phyloP scores from a whole-genome alignment of 2,797 vertebrate genomes.

The Phalanger gymnotis region DNA sequence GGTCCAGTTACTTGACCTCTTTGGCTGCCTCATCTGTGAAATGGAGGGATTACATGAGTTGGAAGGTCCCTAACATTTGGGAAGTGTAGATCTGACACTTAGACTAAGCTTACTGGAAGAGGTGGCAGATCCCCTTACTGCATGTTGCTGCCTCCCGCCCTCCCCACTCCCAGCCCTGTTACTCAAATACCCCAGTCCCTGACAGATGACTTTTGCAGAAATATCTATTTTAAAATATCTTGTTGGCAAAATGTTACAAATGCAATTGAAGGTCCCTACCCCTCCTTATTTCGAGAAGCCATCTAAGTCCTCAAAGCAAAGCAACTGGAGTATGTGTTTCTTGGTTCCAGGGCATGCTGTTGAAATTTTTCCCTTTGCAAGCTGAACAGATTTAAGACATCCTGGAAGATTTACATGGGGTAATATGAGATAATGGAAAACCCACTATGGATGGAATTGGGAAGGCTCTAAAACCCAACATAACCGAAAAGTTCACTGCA shows the following conservation, averaged over 20 bases:
- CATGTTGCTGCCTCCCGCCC: neutral
- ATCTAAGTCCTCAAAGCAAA: conserved; percentile 43
- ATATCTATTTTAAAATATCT: conserved; percentile 46
- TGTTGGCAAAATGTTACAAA: conserved; percentile 64
- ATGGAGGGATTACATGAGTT: neutral
- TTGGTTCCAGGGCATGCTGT: conserved; percentile 28
- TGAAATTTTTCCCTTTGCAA: conserved; percentile 3
- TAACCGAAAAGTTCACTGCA: neutral
- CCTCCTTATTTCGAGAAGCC: conserved; percentile 49
- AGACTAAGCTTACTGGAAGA: neutral
- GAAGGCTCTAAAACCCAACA: conserved; percentile 14
- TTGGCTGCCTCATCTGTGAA: neutral
- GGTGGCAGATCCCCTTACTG: neutral
- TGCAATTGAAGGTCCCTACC: conserved; percentile 43
- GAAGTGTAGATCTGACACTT: neutral
- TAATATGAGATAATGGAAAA: conserved; percentile 65
- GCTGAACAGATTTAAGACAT: neutral
- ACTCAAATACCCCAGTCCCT: conserved; percentile 20
- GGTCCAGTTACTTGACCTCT: neutral
- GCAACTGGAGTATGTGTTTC: conserved; percentile 4
- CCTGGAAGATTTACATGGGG: conserved; percentile 8
- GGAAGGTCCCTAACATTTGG: neutral
- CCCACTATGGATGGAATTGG: conserved; percentile 46
- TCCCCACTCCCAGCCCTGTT: neutral
- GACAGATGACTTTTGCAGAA: conserved; percentile 58